A percentile compares a stretch with the other conserved stretches of the same genome.
Evolutionary conservation across 2,797 vertebrate species (phyloP).

Genomic region (Hoplostethus atlanticus): DNA sequence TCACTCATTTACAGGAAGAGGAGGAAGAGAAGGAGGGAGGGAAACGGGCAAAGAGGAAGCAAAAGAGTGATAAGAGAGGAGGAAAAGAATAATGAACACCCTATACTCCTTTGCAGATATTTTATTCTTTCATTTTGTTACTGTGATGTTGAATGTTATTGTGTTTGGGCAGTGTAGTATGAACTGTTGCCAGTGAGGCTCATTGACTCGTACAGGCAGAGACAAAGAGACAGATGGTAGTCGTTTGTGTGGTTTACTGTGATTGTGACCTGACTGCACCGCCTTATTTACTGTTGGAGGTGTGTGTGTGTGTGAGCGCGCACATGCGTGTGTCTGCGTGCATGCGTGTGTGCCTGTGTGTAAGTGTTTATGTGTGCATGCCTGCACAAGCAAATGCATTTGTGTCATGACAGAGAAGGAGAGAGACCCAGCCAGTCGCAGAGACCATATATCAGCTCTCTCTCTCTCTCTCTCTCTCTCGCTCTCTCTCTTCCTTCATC

Average conservation of each 20-base stretch:
- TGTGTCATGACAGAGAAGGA: slow-evolving; percentile 47
- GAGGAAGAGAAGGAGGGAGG: slow-evolving; percentile 70
- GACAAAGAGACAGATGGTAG: slow-evolving; percentile 75
- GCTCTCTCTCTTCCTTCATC: background rate
- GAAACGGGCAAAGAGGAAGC: slow-evolving; percentile 52
- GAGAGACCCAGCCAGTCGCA: slow-evolving; percentile 27
- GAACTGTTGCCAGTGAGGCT: slow-evolving; percentile 68
- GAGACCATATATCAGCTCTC: slow-evolving; percentile 14
- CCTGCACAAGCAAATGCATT: slow-evolving; percentile 56
- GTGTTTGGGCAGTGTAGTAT: slow-evolving; percentile 67
- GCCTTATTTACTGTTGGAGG: slow-evolving; percentile 71
- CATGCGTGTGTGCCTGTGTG: slow-evolving; percentile 38
- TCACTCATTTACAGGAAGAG: slow-evolving; percentile 81
- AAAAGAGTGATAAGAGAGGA: slow-evolving; percentile 57
- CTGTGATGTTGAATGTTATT: slow-evolving; percentile 52
- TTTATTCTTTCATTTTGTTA: slow-evolving; percentile 53
- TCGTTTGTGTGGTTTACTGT: slow-evolving; percentile 74
- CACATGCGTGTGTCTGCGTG: slow-evolving; percentile 45
- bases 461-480: slow-evolving; percentile 7
- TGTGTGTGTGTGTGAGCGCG: slow-evolving; percentile 32
- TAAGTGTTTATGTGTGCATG: slow-evolving; percentile 34
- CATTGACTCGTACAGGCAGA: slow-evolving; percentile 68
- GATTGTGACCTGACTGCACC: slow-evolving; percentile 73
- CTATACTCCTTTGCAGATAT: slow-evolving; percentile 52
- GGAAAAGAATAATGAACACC: slow-evolving; percentile 58